A percentile compares a stretch with the other conserved stretches of the same genome.
Conservation (phyloP, 1,140 invertebrate species). For the Brachionus calyciflorus region DNA sequence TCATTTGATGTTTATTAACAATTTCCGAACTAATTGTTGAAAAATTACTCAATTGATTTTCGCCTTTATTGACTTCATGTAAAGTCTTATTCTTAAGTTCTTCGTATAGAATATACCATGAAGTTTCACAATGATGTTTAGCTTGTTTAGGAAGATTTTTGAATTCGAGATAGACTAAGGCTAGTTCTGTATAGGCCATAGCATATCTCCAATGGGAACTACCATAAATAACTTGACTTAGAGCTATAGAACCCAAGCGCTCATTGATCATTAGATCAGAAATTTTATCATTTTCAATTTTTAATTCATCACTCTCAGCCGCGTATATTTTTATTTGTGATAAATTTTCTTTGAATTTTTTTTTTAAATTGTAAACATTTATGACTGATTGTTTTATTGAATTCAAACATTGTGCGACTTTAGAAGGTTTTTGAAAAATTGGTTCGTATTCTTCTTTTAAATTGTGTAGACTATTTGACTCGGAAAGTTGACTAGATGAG, state of each 20-base stretch:
- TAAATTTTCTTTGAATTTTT: constrained; percentile 7
- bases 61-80: neutral
- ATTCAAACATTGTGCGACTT: neutral
- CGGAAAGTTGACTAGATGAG: no score
- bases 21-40: neutral
- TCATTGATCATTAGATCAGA: neutral
- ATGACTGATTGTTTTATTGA: neutral
- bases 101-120: neutral
- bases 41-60: neutral
- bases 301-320: neutral
- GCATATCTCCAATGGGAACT: constrained; percentile 17
- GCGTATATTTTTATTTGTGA: neutral
- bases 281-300: neutral
- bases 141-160: neutral
- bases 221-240: constrained; percentile 1
- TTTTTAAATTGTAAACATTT: constrained; percentile 25
- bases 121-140: constrained; percentile 9
- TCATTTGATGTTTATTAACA: constrained; percentile 33
- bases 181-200: constrained; percentile 5
- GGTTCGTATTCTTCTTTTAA: constrained; percentile 13
- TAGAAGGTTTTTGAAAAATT: neutral
- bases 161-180: constrained; percentile 8
- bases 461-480: neutral
- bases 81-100: neutral
- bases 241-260: neutral